These are phyloP conservation scores for Tinamus major DNA, from an alignment of 2,797 vertebrate species.

Conservation along the genomic window DNA sequence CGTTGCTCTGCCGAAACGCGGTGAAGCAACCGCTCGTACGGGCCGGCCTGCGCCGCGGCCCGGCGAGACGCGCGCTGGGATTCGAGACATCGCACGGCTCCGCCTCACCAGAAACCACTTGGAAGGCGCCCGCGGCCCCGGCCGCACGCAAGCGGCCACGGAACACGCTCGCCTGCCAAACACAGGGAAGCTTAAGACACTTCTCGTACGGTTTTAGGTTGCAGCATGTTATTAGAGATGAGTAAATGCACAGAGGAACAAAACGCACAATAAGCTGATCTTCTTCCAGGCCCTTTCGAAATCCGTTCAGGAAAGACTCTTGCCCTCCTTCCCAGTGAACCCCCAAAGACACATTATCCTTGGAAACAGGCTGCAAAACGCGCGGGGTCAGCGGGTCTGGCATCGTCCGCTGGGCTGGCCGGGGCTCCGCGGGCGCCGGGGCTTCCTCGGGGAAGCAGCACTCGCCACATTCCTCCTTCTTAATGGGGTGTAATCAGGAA, in stretches of 20 bases:
- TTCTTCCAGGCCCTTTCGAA: constrained; percentile 18
- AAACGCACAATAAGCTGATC: constrained; percentile 10
- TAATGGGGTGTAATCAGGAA: constrained; percentile 82
- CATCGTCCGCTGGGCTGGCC: constrained; percentile 45
- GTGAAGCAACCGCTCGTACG: constrained; percentile 49
- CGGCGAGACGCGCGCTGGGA: constrained; percentile 40
- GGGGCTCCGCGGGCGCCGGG: constrained; percentile 49
- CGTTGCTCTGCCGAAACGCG: constrained; percentile 15
- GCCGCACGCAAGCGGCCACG: background rate
- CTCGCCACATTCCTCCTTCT: constrained; percentile 75
- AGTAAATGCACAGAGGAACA: background rate
- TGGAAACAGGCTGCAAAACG: constrained; percentile 39
- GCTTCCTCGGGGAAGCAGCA: constrained; percentile 65
- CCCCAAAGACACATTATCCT: constrained; percentile 66
- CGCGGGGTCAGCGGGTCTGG: constrained; percentile 55
- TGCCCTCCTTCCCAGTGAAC: constrained; percentile 47
- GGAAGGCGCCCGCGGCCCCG: constrained; percentile 1
- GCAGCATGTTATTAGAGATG: background rate
- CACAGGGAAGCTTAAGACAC: background rate
- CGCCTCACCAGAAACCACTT: constrained; percentile 58
- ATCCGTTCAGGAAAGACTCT: constrained; percentile 14
- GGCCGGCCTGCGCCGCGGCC: background rate
- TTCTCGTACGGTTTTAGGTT: background rate
- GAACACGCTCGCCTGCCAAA: constrained; percentile 26
- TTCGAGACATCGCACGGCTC: constrained; percentile 40